Conservation (phyloP, 2,888 invertebrate species). For the Andrena flavipes region DNA sequence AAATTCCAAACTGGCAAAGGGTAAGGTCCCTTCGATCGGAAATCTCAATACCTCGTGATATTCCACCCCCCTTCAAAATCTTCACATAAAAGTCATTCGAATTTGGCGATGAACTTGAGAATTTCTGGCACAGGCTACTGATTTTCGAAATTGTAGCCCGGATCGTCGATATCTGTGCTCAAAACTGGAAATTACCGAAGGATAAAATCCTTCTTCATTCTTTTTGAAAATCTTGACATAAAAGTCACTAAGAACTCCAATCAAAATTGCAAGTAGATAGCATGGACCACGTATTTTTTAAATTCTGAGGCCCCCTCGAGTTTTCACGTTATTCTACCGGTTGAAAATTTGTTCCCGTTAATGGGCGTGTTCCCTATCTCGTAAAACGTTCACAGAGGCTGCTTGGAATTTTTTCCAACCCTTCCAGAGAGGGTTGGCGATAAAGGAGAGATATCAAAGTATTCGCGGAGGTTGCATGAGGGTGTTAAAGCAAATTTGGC, state of each 20-base stretch:
- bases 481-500: slow-evolving; percentile 30
- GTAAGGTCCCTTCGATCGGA: not conserved
- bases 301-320: not conserved
- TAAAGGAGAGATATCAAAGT: slow-evolving; percentile 28
- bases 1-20: not conserved
- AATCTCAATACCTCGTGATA: not conserved
- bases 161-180: not conserved
- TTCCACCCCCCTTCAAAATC: no score
- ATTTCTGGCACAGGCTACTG: no score
- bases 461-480: slow-evolving; percentile 26
- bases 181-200: not conserved
- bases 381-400: slow-evolving; percentile 8
- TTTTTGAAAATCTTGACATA: no score
- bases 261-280: not conserved
- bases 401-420: not conserved
- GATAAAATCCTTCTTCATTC: not conserved
- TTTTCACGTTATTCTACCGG: slow-evolving; percentile 5
- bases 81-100: no score
- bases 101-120: no score
- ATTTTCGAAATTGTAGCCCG: no score
- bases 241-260: not conserved
- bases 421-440: not conserved
- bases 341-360: slow-evolving; percentile 38
- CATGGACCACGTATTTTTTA: not conserved
- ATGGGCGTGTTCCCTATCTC: not conserved